Conservation (phyloP, 2,888 invertebrate species). For the Aradus depressus region DNA sequence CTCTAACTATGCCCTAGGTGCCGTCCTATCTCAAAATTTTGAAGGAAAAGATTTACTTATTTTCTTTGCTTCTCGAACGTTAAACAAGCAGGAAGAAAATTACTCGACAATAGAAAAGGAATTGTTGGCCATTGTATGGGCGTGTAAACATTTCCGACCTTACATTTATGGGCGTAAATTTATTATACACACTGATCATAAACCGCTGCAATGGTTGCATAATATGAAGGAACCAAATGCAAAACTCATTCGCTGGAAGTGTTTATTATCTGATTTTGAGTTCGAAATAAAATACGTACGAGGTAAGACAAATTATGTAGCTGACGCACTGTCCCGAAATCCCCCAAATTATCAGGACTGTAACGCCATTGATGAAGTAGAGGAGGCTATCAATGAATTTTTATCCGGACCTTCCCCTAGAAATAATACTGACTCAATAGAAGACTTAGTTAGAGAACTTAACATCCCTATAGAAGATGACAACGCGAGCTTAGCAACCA, state of each 20-base stretch:
- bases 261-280: constrained; percentile 34
- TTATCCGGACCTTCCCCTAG: too few relatives aligned
- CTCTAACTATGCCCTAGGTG: constrained; percentile 32
- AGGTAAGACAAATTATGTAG: too few relatives aligned
- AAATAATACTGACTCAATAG: neutral
- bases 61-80: constrained; percentile 33
- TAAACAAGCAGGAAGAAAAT: constrained; percentile 32
- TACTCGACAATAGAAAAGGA: constrained; percentile 33
- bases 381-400: too few relatives aligned
- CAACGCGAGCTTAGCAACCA: neutral
- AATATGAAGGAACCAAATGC: constrained; percentile 36
- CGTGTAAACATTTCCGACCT: constrained; percentile 32
- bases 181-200: constrained; percentile 29
- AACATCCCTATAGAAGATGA: too few relatives aligned
- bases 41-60: constrained; percentile 34
- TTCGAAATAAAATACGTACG: too few relatives aligned
- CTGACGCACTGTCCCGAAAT: constrained; percentile 10
- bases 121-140: constrained; percentile 33
- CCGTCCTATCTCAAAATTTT: constrained; percentile 29
- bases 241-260: constrained; percentile 34
- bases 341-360: too few relatives aligned
- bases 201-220: constrained; percentile 15
- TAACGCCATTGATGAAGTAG: neutral
- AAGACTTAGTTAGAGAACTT: too few relatives aligned
- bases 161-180: constrained; percentile 28